Evolutionary conservation across 2,797 vertebrate genomes (phyloP), one percentile per base, ranked within the genome.

Genomic region (Onychomys leucogaster): DNA sequence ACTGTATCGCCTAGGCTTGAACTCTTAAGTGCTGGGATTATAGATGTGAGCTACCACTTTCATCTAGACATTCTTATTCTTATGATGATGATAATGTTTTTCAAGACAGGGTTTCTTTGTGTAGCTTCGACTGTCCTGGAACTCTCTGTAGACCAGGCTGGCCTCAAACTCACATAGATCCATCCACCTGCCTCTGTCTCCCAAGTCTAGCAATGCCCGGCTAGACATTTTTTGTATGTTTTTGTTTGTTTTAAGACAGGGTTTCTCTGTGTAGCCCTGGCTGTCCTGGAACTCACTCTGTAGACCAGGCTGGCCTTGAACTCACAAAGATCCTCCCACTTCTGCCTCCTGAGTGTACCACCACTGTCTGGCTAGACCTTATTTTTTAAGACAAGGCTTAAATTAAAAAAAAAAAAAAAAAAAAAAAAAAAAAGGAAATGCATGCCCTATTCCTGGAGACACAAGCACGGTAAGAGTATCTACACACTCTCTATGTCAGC

Each of bases 301-400:
- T n/a, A n/a, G 32, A 6, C 43, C 43, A 76, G 43, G 25, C 75
- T 76, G 43, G 13, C 43, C 43, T 46, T 6, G 1, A 77, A 46
- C 75, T 73, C 37, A 73, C 27, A 61, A 61, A 95, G 41, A 81
- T 37, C 17, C 11, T 0, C 81, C 90, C 29, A 27, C 1, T 6
- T 77, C 25, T 16, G 43, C 12, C 75, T 77, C 75, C 27, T 0
- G 3, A 77, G 25, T 69, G 34, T 8, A 14, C 32, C 34, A 69
- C 65, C 65, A 69, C 65, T 69, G 32, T 5, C 14, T 16, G 27
- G 34, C 34, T 89, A 91, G 61, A 90, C 92, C 25, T 69, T 75
- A 81, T 96, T 97, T 69, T 91, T 73, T 76, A 94, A 78, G 97
- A 14, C 9, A 4, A 93, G 3, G 63, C 89, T 92, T 37, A 96